These are phyloP conservation scores for Theocolax elegans DNA, from an alignment of 1,140 invertebrate genomes.

Conservation along the genomic window DNA sequence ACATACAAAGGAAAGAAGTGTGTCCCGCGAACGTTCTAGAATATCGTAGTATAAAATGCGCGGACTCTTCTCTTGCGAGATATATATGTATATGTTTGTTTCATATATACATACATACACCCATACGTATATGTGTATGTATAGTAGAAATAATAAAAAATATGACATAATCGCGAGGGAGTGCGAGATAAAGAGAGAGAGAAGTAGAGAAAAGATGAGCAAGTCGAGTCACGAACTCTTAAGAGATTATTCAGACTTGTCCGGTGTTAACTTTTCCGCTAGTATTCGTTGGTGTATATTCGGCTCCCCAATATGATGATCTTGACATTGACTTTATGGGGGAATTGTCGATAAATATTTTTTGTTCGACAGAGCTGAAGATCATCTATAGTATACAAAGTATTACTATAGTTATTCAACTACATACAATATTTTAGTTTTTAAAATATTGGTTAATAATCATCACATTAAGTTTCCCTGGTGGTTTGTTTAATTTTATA, in stretches of 20 bases:
- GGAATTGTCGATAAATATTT: too few species aligned
- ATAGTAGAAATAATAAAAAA: conserved; percentile 16
- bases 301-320: neutral
- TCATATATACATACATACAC: neutral
- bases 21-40: conserved; percentile 21
- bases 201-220: neutral
- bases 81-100: too few species aligned
- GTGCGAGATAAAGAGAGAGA: neutral
- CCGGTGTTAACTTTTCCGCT: conserved; percentile 2
- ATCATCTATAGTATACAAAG: too few species aligned
- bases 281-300: neutral
- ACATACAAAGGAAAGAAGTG: conserved; percentile 25
- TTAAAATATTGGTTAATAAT: too few species aligned
- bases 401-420: too few species aligned
- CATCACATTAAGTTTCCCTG: too few species aligned
- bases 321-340: conserved; percentile 30
- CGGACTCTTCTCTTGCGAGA: neutral
- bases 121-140: neutral
- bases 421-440: too few species aligned
- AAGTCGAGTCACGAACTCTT: conserved; percentile 29
- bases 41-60: conserved; percentile 31
- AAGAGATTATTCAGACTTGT: conserved; percentile 20
- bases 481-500: too few species aligned
- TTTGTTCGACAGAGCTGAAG: too few species aligned
- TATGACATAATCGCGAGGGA: conserved; percentile 26